Base-by-base conservation (phyloP, 2,797 vertebrate species). In the Microctenopoma stevenorrisi region DNA sequence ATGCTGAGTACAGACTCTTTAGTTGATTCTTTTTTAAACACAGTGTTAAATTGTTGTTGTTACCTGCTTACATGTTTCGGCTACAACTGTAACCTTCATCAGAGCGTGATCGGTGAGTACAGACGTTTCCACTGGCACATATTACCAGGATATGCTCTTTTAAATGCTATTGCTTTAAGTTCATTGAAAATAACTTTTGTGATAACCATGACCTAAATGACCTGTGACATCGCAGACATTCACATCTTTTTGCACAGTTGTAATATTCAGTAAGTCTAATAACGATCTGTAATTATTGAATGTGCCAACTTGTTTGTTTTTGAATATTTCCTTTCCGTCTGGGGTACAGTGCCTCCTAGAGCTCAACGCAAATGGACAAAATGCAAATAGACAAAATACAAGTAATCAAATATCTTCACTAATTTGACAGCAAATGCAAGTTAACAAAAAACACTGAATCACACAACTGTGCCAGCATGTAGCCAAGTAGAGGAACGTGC, bases 221-320 rank as follows among this genome's bases (percentile, higher is more conserved):
- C 33, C 2, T 2, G 33, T 8, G 9, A 35, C 33, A 8, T 35
- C 33, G 2, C 33, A 35, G 33, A 35, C 33, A 35, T 14, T 30
- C 14, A 38, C 59, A 44, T 16, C 43, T 3, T 47, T 46, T 12
- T 47, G n/a, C n/a, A 54, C 16, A 44, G 18, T n/a, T 18, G 35
- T 26, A 42, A 14, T 14, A 48, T 52, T 64, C 43, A 70, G 15
- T 5, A 12, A 15, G 46, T 6, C 4, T 64, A 56, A 49, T 48
- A n/a, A 14, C 5, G 1, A 30, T 46, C n/a, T 38, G 22, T 18
- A 44, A 46, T 46, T 46, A 46, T 2, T 18, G 44, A 46, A 48
- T 55, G 64, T 47, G 0, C n/a, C 54, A 52, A 43, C 37, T 50
- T 59, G 16, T 56, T 38, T 44, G 14, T 12, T 28, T 40, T 51